Evolutionary conservation across 2,113 vertebrate genomes (phyloP), one percentile per base, ranked within the genome.

Genomic region (Himantopus leucocephalus): DNA sequence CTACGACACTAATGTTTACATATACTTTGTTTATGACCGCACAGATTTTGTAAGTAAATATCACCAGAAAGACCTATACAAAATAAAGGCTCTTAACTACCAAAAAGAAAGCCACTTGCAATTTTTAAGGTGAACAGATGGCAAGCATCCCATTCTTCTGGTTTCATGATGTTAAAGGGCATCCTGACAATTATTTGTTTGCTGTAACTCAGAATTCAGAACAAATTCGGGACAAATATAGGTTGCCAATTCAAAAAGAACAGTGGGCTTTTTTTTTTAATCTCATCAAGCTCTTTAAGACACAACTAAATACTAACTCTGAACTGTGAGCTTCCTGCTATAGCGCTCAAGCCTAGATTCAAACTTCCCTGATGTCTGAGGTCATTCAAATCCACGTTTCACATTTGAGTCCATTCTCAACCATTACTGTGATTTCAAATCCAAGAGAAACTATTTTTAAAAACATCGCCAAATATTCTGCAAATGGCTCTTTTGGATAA

Each of bases 41-140:
- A 90, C 32, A 93, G 83, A 50, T 88, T 96, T 67, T 82, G 67
- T 83, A 76, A 73, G 80, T 64, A 71, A 93, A 37, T 85, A 81
- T 74, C 96, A 93, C 78, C 93, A 89, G 86, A 95, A 97, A 91
- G 70, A 95, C 67, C 83, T 93, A 92, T 53, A 94, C 85, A 91
- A 75, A 93, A 90, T 32, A 90, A 94, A 96, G 83, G 85, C 48
- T 92, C 67, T 85, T 83, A 50, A 88, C 70, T 79, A 96, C 91
- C 90, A 70, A 96, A 95, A 95, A 94, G 85, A 90, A 90, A 95
- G 85, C 86, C 94, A 96, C 85, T 85, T 91, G 95, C 88, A 92
- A 78, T 80, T 81, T 48, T 79, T 58, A 68, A 77, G 71, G 52
- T 80, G 81, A 97, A 47, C 68, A 50, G 64, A 73, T 50, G 78